Evolutionary conservation across 2,888 invertebrate species (phyloP).

Genomic region (Drosophila maculinotata): DNA sequence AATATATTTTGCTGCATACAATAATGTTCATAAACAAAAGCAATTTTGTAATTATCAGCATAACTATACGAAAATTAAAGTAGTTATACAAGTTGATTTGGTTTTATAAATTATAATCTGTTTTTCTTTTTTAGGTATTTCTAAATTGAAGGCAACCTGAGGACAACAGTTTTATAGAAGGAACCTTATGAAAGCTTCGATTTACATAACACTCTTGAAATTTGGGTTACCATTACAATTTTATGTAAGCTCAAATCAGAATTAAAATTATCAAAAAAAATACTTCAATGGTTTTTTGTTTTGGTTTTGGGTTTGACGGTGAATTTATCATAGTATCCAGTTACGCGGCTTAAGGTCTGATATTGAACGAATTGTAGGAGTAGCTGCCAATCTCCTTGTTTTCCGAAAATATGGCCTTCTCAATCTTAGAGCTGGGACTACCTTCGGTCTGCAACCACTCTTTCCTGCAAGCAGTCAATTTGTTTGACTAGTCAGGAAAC

Average conservation of each 20-base stretch:
- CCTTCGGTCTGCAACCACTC: conserved; percentile 87
- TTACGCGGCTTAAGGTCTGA: conserved; percentile 78
- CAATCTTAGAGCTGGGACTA: conserved; percentile 90
- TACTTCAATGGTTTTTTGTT: background rate
- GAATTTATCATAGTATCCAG: background rate
- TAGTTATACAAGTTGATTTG: background rate
- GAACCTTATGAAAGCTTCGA: background rate
- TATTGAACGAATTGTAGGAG: conserved; percentile 86
- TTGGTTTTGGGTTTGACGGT: background rate
- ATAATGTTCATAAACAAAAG: background rate
- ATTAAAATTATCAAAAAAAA: conserved; percentile 9
- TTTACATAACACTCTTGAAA: background rate
- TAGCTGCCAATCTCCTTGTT: conserved; percentile 87
- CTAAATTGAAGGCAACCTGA: background rate
- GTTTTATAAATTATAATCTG: background rate
- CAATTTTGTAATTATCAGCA: background rate
- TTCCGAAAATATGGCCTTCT: conserved; percentile 90
- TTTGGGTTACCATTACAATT: background rate
- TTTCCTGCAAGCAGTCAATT: conserved; percentile 69
- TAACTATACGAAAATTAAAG: background rate
- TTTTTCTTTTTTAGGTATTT: background rate
- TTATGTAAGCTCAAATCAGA: background rate
- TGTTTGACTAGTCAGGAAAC: conserved; percentile 5
- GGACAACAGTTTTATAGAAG: background rate
- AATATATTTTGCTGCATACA: background rate